A percentile compares a stretch with the other conserved stretches of the same genome.
Conservation (phyloP, 1,140 invertebrate species). For the Ectropis grisescens region DNA sequence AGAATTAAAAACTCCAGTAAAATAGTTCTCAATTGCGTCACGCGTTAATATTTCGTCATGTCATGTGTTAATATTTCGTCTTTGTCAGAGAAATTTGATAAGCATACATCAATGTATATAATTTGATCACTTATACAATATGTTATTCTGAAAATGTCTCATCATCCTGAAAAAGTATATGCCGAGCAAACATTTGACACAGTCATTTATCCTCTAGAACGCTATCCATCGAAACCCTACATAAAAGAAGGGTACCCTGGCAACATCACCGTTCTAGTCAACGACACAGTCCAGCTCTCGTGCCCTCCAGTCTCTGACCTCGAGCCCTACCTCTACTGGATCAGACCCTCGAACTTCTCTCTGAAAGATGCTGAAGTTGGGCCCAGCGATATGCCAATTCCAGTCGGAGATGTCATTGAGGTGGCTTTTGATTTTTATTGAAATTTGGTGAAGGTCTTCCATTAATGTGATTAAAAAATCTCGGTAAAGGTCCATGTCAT, state of each 20-base stretch:
- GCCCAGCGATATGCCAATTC: constrained; percentile 65
- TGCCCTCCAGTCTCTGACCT: constrained; percentile 83
- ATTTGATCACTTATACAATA: no score
- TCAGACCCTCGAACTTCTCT: constrained; percentile 64
- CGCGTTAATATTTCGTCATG: no score
- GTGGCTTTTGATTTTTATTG: constrained; percentile 42
- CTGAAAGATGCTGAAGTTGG: constrained; percentile 51
- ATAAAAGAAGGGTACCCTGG: constrained; percentile 83
- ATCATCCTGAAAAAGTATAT: no score
- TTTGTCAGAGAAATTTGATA: no score
- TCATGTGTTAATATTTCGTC: no score
- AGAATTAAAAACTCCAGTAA: no score
- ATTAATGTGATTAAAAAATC: constrained; percentile 11
- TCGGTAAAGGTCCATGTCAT: constrained; percentile 18
- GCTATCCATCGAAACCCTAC: constrained; percentile 83
- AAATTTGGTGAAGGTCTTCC: not conserved
- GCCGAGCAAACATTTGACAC: no score
- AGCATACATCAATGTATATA: no score
- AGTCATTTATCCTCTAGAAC: constrained; percentile 71
- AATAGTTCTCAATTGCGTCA: no score
- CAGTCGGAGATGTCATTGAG: constrained; percentile 71
- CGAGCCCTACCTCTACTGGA: constrained; percentile 83
- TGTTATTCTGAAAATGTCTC: no score
- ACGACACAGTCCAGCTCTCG: constrained; percentile 78
- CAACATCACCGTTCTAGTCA: constrained; percentile 81